Conservation (phyloP, 2,113 vertebrate species). For the Rhinichthys klamathensis region DNA sequence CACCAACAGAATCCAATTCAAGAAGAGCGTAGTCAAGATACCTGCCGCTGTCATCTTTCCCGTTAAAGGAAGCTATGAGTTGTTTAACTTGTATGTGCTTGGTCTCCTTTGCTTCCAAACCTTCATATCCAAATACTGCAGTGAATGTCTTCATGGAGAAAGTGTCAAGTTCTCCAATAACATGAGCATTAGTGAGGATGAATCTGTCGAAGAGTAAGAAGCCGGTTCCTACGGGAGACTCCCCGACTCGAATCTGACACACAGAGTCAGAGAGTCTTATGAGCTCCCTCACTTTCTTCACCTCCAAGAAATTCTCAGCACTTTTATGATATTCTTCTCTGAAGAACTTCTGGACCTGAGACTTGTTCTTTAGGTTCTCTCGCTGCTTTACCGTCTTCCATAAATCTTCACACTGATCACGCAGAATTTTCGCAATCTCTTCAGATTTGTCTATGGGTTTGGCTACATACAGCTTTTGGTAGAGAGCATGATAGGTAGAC, state of each 20-base stretch:
- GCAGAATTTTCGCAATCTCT: conserved; percentile 32
- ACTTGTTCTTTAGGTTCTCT: background rate
- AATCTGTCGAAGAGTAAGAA: conserved; percentile 29
- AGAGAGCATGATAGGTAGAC: no score
- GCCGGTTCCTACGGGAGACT: background rate
- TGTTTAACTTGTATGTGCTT: background rate
- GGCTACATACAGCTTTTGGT: no score
- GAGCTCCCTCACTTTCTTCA: background rate
- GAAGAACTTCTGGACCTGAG: background rate
- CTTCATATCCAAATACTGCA: conserved; percentile 30
- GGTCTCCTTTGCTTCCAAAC: background rate
- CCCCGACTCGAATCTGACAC: background rate
- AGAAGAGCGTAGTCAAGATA: conserved; percentile 55
- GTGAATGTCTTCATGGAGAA: background rate
- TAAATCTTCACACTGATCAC: conserved; percentile 3
- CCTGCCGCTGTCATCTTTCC: background rate
- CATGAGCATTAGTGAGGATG: conserved; percentile 41
- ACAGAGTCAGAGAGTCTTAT: background rate
- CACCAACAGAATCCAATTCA: conserved; percentile 1
- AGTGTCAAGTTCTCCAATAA: background rate
- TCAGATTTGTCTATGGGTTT: background rate
- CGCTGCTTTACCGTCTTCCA: conserved; percentile 8
- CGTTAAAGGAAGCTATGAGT: rapidly evolving
- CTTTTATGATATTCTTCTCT: conserved; percentile 29
- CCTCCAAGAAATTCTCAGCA: background rate